Base-by-base conservation (phyloP, 2,888 invertebrate species). In the Anarsia innoxiella region DNA sequence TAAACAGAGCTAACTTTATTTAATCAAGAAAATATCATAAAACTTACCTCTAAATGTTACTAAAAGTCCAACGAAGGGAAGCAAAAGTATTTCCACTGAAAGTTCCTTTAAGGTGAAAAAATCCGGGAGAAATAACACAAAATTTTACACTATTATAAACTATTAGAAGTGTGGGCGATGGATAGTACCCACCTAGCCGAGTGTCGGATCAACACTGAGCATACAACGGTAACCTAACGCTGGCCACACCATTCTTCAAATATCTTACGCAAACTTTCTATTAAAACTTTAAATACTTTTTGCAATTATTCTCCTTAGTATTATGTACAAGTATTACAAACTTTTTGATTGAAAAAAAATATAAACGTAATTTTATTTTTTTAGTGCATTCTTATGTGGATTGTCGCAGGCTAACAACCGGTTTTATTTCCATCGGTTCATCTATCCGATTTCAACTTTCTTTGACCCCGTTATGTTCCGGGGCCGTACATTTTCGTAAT, bases 391-490 rank as follows among this genome's bases (percentile, higher is more conserved):
- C 44, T 44, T 42, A 41, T 43, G 46, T 25, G 34, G 37, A 41
- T 27, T 12, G 34, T 31, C 27, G 48, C 50, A 48, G 43, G 36
- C 40, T 45, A 31, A 39, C 49, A 56, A 71, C 75, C 72, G 72
- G 77, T 77, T 75, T 59, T 59, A 75, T 77, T 74, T 57, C 59
- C 60, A 60, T 66, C 66, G 67, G 66, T 61, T 65, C 60, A 50
- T 54, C 56, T 62, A 53, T 56, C 59, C 59, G 66, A 73, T 76
- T 76, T 77, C 74, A 79, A 79, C 82, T 82, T 82, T 82, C 82
- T 80, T 82, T 59, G 80, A 78, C 82, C 82, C 56, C 67, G 63
- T 66, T 77, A 52, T 51, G 48, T 46, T 39, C 33, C 41, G 37
- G 39, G 51, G 52, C 42, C 56, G 51, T 54, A 56, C 43, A 49